Evolutionary conservation across 2,113 vertebrate species (phyloP).

Genomic region (Promerops cafer): DNA sequence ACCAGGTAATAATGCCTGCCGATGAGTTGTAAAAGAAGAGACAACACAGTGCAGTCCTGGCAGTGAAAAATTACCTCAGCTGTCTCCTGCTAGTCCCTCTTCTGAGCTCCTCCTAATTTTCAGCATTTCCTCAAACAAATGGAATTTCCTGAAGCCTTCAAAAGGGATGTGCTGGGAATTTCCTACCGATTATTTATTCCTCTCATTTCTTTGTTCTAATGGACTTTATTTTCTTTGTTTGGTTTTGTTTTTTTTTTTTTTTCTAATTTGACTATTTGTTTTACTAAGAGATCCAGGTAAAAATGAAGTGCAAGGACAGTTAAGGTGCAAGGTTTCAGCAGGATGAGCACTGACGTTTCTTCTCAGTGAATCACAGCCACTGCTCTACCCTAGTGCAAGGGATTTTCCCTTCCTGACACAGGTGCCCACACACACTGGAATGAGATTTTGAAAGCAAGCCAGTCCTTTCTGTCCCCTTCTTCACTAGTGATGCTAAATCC

Average conservation of each 20-base stretch:
- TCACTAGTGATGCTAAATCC: neutral
- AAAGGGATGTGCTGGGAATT: neutral
- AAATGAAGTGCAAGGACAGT: neutral
- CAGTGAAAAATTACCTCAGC: constrained; percentile 52
- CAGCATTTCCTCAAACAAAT: neutral
- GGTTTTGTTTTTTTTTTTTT: fast-evolving
- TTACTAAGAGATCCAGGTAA: neutral
- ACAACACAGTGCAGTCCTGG: constrained; percentile 27
- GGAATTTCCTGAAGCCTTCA: constrained; percentile 15
- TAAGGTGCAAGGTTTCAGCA: neutral
- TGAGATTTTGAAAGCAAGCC: neutral
- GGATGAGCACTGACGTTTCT: neutral
- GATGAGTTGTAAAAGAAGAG: constrained; percentile 57
- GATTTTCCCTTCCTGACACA: neutral
- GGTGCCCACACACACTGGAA: fast-evolving
- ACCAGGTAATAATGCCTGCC: constrained; percentile 60
- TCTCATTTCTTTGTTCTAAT: neutral
- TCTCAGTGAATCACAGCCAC: neutral
- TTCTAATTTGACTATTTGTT: neutral
- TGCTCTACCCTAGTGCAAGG: neutral
- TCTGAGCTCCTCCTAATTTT: neutral
- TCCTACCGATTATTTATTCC: neutral
- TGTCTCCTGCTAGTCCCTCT: neutral
- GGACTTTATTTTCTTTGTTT: neutral
- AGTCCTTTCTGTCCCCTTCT: neutral